A percentile compares a stretch with the other conserved stretches of the same genome.
Conservation (phyloP, 2,888 invertebrate species). For the Pristionchus maxplancki region DNA sequence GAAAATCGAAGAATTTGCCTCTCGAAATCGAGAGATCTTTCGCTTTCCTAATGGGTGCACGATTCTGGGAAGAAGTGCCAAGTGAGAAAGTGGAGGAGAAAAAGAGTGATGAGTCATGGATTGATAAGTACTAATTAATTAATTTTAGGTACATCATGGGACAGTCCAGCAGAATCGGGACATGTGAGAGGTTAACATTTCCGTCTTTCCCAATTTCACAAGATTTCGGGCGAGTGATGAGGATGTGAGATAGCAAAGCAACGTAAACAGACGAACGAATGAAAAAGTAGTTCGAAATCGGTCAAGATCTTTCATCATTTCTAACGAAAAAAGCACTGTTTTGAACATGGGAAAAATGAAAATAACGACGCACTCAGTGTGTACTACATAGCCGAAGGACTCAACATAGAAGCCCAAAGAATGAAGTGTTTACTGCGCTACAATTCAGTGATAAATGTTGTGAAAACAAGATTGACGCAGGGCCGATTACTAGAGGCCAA, state of each 20-base stretch:
- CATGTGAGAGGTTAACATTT: conserved; percentile 84
- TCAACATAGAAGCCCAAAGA: background rate
- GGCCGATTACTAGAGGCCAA: background rate
- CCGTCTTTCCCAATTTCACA: too few relatives aligned
- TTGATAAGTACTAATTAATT: background rate
- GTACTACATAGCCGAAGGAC: background rate
- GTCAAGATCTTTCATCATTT: background rate
- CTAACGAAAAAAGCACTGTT: background rate
- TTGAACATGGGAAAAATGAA: background rate
- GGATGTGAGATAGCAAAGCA: too few relatives aligned
- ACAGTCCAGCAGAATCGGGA: conserved; percentile 69
- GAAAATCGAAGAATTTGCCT: background rate
- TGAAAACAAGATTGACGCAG: too few relatives aligned
- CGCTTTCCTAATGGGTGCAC: background rate
- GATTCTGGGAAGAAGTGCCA: background rate
- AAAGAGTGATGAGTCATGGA: background rate
- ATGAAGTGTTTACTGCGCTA: background rate
- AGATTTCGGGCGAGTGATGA: background rate
- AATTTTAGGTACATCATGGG: conserved; percentile 67
- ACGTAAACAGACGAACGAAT: too few relatives aligned
- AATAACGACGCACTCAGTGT: background rate
- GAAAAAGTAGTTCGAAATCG: too few relatives aligned
- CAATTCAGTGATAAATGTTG: too few relatives aligned
- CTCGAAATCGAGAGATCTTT: too few relatives aligned
- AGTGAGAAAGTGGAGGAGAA: background rate